Conservation (phyloP, 2,888 invertebrate species). For the Leptinotarsa juncta region DNA sequence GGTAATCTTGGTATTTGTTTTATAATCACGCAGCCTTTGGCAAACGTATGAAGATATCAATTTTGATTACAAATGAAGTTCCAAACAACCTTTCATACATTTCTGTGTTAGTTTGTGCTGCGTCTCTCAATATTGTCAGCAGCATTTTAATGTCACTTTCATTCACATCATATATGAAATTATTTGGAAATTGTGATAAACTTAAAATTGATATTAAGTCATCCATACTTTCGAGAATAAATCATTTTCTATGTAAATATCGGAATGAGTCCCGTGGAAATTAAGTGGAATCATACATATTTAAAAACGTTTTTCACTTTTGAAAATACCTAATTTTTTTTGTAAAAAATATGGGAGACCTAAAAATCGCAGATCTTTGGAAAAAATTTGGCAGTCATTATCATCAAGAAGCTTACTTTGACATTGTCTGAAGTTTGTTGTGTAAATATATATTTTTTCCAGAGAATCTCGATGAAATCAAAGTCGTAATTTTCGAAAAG, state of each 20-base stretch:
- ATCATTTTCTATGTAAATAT: too few species aligned
- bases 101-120: too few species aligned
- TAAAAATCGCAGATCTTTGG: slow-evolving; percentile 13
- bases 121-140: too few species aligned
- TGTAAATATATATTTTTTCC: not conserved
- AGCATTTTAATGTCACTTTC: too few species aligned
- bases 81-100: too few species aligned
- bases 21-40: not conserved
- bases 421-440: not conserved
- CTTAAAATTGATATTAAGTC: too few species aligned
- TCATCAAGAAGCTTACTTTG: not conserved
- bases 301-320: slow-evolving; percentile 14
- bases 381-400: not conserved
- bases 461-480: slow-evolving; percentile 7
- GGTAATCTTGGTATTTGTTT: not conserved
- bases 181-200: too few species aligned
- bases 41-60: too few species aligned
- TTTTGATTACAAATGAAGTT: too few species aligned
- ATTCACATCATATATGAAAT: too few species aligned
- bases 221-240: too few species aligned
- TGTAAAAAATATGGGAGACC: slow-evolving; percentile 34
- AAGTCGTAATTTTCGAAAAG: slow-evolving; percentile 30
- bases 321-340: slow-evolving; percentile 26
- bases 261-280: too few species aligned
- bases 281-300: not conserved